phyloP scores from a whole-genome alignment of 2,113 vertebrate genomes.

The Dromiciops gliroides region DNA sequence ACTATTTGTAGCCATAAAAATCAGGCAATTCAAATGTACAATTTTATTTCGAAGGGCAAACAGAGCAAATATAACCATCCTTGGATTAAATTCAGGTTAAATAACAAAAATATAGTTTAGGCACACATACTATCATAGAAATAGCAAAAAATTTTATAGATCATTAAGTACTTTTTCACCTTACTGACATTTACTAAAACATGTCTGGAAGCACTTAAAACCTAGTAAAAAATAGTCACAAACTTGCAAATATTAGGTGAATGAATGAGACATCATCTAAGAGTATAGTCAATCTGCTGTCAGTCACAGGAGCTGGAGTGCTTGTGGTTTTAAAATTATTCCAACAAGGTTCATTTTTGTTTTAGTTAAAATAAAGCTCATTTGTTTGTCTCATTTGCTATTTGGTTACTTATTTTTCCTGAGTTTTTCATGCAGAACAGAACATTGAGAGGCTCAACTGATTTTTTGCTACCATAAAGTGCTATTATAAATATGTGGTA shows the following conservation, averaged over 20 bases:
- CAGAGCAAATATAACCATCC: slow-evolving; percentile 38
- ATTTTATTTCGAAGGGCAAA: slow-evolving; percentile 48
- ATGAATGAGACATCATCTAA: slow-evolving; percentile 51
- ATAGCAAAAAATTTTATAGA: slow-evolving; percentile 56
- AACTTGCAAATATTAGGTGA: not conserved
- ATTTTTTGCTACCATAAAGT: not conserved
- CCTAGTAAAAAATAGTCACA: slow-evolving; percentile 55
- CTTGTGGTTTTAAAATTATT: not conserved
- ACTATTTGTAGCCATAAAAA: slow-evolving; percentile 54
- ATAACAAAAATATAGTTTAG: slow-evolving; percentile 52
- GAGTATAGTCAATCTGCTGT: slow-evolving; percentile 8
- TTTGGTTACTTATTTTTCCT: not conserved
- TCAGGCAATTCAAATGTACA: slow-evolving; percentile 56
- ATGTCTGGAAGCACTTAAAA: slow-evolving; percentile 64
- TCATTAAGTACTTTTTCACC: slow-evolving; percentile 50
- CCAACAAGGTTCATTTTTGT: not conserved
- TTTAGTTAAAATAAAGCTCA: not conserved
- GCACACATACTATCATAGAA: not conserved
- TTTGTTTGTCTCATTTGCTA: not conserved
- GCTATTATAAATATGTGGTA: not conserved
- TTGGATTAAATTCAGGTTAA: slow-evolving; percentile 60
- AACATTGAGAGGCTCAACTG: not conserved
- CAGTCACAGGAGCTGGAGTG: not conserved
- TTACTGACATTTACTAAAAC: slow-evolving; percentile 59
- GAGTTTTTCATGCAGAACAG: not conserved